phyloP scores from a whole-genome alignment of 2,888 invertebrate genomes.

The Drosophila melanosoma region DNA sequence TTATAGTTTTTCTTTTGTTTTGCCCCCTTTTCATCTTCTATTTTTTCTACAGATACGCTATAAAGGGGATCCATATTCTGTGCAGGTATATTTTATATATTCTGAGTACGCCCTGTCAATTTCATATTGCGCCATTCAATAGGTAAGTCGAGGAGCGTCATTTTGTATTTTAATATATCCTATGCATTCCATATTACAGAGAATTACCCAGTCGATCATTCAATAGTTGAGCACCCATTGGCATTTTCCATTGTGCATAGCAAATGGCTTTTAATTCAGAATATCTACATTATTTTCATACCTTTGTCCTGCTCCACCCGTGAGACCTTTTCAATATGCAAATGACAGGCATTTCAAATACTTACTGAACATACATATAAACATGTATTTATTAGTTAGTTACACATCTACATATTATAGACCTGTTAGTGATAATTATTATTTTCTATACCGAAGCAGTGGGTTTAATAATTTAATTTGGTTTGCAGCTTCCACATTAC shows the following conservation, averaged over 20 bases:
- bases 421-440: not conserved
- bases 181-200: not conserved
- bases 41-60: slow-evolving; percentile 16
- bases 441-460: not conserved
- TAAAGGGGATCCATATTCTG: not conserved
- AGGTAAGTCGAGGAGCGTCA: not conserved
- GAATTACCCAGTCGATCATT: slow-evolving; percentile 6
- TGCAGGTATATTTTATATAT: not conserved
- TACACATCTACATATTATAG: not conserved
- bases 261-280: slow-evolving; percentile 38
- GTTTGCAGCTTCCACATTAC: not conserved
- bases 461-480: not conserved
- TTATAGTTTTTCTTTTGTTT: slow-evolving; percentile 55
- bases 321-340: not conserved
- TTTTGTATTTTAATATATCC: not conserved
- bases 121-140: not conserved
- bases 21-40: slow-evolving; percentile 6
- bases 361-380: not conserved
- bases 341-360: not conserved
- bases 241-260: slow-evolving; percentile 24
- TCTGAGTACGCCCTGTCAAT: not conserved
- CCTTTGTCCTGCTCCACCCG: not conserved
- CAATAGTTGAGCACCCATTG: not conserved
- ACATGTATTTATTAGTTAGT: not conserved
- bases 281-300: slow-evolving; percentile 34